phyloP scores from a whole-genome alignment of 2,113 vertebrate species.

The Cathartes aura region DNA sequence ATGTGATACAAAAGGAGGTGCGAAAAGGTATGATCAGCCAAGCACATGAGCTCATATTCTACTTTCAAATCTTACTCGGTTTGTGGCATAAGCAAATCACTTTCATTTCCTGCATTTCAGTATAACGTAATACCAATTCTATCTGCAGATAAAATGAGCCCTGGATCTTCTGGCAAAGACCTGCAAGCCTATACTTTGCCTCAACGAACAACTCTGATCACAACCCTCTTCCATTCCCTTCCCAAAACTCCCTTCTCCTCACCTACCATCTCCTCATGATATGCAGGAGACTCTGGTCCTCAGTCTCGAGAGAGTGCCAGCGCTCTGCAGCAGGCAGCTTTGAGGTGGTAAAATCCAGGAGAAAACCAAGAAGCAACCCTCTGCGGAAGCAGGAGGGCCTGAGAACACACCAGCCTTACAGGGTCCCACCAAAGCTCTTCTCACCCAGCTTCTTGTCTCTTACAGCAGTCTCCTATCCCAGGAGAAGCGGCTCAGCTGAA shows the following conservation, averaged over 20 bases:
- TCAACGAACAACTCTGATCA: background rate
- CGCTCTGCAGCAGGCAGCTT: background rate
- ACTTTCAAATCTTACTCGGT: background rate
- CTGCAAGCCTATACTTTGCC: background rate
- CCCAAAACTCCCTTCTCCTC: background rate
- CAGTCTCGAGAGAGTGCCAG: accelerated
- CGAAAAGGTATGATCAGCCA: background rate
- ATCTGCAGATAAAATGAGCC: background rate
- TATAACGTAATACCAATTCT: background rate
- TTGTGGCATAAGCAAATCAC: background rate
- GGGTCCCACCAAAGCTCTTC: background rate
- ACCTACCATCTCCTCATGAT: background rate
- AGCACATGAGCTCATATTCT: background rate
- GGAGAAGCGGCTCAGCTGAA: background rate
- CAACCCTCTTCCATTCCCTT: background rate
- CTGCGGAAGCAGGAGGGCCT: background rate
- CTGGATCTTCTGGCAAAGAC: background rate
- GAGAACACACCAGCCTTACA: background rate
- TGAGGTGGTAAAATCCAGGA: background rate
- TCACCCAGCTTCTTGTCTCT: background rate
- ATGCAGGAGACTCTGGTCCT: background rate
- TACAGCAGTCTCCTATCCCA: background rate
- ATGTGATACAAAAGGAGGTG: background rate
- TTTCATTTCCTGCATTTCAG: background rate
- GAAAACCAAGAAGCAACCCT: background rate